phyloP scores from a whole-genome alignment of 2,797 vertebrate genomes.

The Semotilus atromaculatus region DNA sequence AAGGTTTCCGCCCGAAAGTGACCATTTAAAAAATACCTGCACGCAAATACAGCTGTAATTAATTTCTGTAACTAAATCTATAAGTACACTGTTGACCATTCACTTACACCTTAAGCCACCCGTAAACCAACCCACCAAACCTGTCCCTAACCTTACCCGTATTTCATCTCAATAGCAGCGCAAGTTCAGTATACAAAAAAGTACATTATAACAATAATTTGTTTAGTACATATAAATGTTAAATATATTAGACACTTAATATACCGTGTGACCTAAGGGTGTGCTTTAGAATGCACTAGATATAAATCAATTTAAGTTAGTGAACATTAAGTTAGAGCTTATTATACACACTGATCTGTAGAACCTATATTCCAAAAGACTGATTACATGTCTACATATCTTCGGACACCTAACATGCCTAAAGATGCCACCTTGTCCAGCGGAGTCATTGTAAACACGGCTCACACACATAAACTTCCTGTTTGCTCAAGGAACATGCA shows the following conservation, averaged over 20 bases:
- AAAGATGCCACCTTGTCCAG: constrained; percentile 8
- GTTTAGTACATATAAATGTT: neutral
- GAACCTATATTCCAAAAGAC: neutral
- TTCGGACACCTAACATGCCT: neutral
- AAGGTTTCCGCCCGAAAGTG: neutral
- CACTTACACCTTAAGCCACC: neutral
- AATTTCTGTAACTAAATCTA: neutral
- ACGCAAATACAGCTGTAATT: neutral
- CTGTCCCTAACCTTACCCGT: neutral
- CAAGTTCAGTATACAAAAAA: neutral
- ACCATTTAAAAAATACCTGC: neutral
- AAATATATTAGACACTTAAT: neutral
- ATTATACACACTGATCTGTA: neutral
- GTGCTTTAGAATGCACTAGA: neutral
- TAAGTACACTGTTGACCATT: neutral
- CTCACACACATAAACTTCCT: constrained; percentile 63
- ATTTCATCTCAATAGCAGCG: neutral
- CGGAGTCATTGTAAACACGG: constrained; percentile 55
- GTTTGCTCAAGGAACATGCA: constrained; percentile 54
- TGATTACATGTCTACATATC: neutral
- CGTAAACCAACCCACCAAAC: neutral
- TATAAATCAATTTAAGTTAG: neutral
- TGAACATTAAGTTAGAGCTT: neutral
- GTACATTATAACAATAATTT: neutral
- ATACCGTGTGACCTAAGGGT: neutral